Conservation (phyloP, 2,888 invertebrate genomes). For the Taphrorychus bicolor region DNA sequence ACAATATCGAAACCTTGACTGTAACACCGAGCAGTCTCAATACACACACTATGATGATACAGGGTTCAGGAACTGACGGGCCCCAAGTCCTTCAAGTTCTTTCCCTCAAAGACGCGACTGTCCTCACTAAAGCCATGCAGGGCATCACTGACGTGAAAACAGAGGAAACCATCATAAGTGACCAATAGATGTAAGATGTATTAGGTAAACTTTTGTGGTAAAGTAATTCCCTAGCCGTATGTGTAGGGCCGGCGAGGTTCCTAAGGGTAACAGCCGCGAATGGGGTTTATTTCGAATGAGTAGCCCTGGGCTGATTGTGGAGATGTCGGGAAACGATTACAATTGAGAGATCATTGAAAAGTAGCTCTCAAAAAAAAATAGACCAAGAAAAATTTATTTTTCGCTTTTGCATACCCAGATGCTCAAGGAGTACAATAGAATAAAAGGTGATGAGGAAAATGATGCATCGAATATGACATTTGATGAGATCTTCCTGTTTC, state of each 20-base stretch:
- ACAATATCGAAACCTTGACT: constrained; percentile 75
- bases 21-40: constrained; percentile 71
- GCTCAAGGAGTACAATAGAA: too few species aligned
- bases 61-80: constrained; percentile 71
- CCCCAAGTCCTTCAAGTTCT: constrained; percentile 85
- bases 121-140: constrained; percentile 82
- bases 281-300: not conserved
- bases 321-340: not conserved
- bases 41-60: constrained; percentile 84
- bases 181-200: constrained; percentile 54
- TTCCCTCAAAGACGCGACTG: constrained; percentile 84
- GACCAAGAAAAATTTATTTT: too few species aligned
- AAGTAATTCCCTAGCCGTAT: constrained; percentile 10
- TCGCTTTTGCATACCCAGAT: too few species aligned
- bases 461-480: too few species aligned
- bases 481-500: too few species aligned
- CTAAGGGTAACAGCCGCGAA: not conserved
- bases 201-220: constrained; percentile 15
- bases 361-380: not conserved
- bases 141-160: constrained; percentile 73
- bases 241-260: not conserved
- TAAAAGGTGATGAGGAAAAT: too few species aligned
- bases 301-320: not conserved
- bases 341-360: not conserved
- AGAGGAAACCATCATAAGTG: constrained; percentile 69